A percentile compares a stretch with the other conserved stretches of the same genome.
Conservation (phyloP, 92 coral and sea anemone genomes). For the Plumapathes pennacea region DNA sequence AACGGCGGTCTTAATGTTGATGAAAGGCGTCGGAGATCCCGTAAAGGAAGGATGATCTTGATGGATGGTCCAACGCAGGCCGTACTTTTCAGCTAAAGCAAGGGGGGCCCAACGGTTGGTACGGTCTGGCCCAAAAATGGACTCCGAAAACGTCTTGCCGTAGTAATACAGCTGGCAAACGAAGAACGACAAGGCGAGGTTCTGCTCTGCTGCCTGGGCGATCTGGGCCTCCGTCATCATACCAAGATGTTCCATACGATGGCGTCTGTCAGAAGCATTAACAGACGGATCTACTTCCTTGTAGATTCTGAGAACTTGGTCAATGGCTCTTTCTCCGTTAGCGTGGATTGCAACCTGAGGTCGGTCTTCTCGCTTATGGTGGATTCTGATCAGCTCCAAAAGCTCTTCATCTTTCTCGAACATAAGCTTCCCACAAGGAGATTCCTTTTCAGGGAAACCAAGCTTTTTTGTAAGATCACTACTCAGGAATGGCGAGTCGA, state of each 20-base stretch:
- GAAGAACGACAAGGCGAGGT: constrained; percentile 64
- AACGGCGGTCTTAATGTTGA: constrained; percentile 55
- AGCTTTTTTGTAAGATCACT: constrained; percentile 48
- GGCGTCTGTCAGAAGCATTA: constrained; percentile 21
- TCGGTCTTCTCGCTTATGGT: constrained; percentile 45
- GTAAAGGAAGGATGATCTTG: constrained; percentile 55
- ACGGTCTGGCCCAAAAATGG: constrained; percentile 55
- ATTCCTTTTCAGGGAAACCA: constrained; percentile 55
- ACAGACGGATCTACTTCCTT: constrained; percentile 67
- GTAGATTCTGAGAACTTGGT: constrained; percentile 54
- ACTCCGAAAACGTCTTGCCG: constrained; percentile 32
- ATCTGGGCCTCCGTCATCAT: constrained; percentile 35
- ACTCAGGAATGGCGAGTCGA: constrained; percentile 51
- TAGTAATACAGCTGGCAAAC: constrained; percentile 63
- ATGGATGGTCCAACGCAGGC: constrained; percentile 60
- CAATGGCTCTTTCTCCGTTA: constrained; percentile 74
- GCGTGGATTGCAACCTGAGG: constrained; percentile 76
- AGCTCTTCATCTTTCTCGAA: constrained; percentile 27
- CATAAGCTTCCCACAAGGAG: constrained; percentile 45
- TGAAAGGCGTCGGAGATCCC: constrained; percentile 47
- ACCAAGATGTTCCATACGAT: constrained; percentile 64
- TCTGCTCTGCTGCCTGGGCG: constrained; percentile 35
- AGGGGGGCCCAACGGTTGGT: constrained; percentile 74
- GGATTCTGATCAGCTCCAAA: constrained; percentile 7
- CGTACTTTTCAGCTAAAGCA: constrained; percentile 45